Conservation (phyloP, 2,797 vertebrate species). For the Smutsia temminckii region DNA sequence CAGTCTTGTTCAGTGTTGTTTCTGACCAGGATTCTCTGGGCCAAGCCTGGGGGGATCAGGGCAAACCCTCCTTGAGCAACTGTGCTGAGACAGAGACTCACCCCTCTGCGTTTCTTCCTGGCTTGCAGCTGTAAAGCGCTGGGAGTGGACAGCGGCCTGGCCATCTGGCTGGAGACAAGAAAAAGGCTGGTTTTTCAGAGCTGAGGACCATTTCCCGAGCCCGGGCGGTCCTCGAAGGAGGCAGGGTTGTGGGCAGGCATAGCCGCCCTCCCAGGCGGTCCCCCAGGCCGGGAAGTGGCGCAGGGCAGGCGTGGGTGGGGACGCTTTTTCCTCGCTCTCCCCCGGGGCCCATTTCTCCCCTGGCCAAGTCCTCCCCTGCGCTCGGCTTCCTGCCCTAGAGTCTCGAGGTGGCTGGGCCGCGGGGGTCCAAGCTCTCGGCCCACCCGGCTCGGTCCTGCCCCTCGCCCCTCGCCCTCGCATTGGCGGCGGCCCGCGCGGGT, state of each 20-base stretch:
- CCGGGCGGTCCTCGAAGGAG: constrained; percentile 33
- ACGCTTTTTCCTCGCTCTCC: background rate
- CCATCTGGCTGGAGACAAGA: constrained; percentile 88
- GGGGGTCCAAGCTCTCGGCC: background rate
- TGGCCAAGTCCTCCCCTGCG: background rate
- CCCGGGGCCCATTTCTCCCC: background rate
- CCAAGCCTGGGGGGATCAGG: background rate
- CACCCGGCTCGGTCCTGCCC: background rate
- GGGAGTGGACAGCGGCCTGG: constrained; percentile 92
- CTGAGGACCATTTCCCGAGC: background rate
- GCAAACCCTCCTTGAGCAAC: background rate
- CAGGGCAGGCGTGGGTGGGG: background rate
- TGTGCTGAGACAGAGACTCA: constrained; percentile 82
- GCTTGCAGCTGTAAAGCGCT: constrained; percentile 94
- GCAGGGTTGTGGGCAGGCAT: background rate
- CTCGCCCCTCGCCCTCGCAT: background rate
- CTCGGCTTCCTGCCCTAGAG: background rate
- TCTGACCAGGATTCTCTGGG: background rate
- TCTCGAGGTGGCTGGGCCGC: background rate
- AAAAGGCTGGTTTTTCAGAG: constrained; percentile 53
- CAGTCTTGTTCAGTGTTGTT: background rate
- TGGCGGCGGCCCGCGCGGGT: background rate
- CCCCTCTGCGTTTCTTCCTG: constrained; percentile 96
- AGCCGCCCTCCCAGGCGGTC: background rate
- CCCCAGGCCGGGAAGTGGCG: background rate